Evolutionary conservation across 2,113 vertebrate species (phyloP), one percentile per base, ranked within the genome.

Genomic region (Poeciliopsis retropinna): DNA sequence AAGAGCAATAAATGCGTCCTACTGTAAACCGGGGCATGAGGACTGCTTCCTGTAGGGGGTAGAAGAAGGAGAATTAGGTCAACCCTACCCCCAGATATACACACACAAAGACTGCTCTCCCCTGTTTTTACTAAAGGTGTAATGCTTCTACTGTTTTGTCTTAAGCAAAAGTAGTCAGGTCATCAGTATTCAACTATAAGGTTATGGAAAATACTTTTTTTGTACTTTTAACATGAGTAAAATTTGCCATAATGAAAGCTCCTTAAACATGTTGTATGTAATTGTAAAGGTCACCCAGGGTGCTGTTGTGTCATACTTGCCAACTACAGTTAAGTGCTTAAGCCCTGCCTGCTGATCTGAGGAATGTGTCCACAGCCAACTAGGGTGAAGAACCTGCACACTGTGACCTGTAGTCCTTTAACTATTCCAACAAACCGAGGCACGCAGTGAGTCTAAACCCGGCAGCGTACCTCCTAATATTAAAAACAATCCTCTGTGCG

Each of bases 1-100:
- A 95, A 94, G 88, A 93, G 82, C 85, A 94, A 29, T 90, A 94
- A 94, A 87, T 96, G 95, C 69, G 77, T 93, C 70, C 84, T 96
- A 84, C 92, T 96, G 92, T 96, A 95, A 93, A 83, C 19, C 22
- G 87, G 86, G 68, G 70, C 80, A 67, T 32, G 64, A 71, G 91
- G 90, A 92, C 92, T 91, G 88, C 85, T 80, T 60, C 81, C 11
- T 88, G 14, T 39, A 51, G 69, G 77, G 75, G 71, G 27, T 57
- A 57, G 70, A 60, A 77, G 84, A 76, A 86, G 85, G 78, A 85
- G 80, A 81, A 76, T 87, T 83, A 85, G 82, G 85, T 88, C 79
- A 91, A 85, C 84, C 85, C 84, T 79, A 80, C 79, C 84, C 87
- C 85, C 83, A 83, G 83, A 87, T 75, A 87, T 80, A 91, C 74